These are phyloP conservation scores for Ceratina calcarata DNA, from an alignment of 1,140 invertebrate genomes.

Conservation along the genomic window DNA sequence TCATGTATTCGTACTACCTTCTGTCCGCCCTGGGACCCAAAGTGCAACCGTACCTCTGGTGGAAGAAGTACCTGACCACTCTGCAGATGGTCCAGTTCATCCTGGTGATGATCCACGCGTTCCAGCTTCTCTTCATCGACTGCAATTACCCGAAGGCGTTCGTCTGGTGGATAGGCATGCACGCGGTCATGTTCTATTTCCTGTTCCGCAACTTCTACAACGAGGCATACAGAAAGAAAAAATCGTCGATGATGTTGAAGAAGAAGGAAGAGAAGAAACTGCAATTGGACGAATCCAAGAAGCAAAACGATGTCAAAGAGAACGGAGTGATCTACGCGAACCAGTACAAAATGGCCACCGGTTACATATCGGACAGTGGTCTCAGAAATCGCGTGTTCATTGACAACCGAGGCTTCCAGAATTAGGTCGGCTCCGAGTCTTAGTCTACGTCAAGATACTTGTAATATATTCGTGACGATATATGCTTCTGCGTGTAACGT, in stretches of 20 bases:
- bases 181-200: constrained; percentile 90
- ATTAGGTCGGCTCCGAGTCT: constrained; percentile 29
- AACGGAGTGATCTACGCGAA: constrained; percentile 68
- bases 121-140: constrained; percentile 91
- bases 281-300: background rate
- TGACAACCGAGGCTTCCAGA: constrained; percentile 65
- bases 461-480: background rate
- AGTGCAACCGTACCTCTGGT: constrained; percentile 94
- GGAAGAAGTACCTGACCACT: constrained; percentile 95
- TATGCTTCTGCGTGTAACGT: background rate
- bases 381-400: constrained; percentile 78
- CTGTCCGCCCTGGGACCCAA: constrained; percentile 91
- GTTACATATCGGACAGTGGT: constrained; percentile 76
- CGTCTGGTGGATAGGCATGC: constrained; percentile 86
- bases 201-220: constrained; percentile 90
- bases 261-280: constrained; percentile 55
- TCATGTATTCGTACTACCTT: constrained; percentile 96
- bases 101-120: constrained; percentile 88
- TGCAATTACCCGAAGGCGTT: constrained; percentile 91
- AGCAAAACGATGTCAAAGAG: constrained; percentile 1
- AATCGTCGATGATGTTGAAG: background rate
- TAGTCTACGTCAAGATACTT: background rate
- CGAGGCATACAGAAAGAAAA: constrained; percentile 82
- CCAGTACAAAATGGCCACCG: constrained; percentile 77
- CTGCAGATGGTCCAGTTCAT: constrained; percentile 94